Conservation (phyloP, 2,797 vertebrate genomes). For the Saxicola maurus region DNA sequence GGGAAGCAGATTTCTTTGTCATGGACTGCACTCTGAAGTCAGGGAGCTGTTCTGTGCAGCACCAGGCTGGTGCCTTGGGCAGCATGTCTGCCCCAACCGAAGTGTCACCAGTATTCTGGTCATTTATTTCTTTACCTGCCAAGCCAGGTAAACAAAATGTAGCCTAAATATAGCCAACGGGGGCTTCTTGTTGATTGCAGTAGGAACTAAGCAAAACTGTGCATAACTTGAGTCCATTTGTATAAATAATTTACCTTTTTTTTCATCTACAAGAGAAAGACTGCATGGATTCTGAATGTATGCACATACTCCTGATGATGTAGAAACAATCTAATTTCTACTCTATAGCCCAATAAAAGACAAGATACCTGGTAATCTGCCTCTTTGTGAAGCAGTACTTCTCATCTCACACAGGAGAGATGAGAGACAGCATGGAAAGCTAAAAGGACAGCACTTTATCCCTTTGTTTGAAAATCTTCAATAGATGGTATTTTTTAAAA, state of each 20-base stretch:
- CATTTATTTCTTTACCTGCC: neutral
- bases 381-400: neutral
- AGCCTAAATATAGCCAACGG: neutral
- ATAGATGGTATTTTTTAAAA: neutral
- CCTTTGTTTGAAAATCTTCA: slow-evolving; percentile 25
- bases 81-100: fast-evolving
- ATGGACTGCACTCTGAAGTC: neutral
- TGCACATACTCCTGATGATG: neutral
- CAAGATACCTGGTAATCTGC: neutral
- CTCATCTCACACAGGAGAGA: slow-evolving; percentile 5
- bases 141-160: neutral
- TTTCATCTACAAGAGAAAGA: neutral
- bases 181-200: neutral
- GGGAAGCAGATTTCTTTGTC: neutral
- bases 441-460: slow-evolving; percentile 15
- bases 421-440: slow-evolving; percentile 1
- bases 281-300: neutral
- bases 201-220: neutral
- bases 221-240: neutral
- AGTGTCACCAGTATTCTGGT: neutral
- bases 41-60: neutral
- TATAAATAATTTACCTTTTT: neutral
- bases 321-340: neutral
- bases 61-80: neutral
- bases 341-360: neutral